These are phyloP conservation scores for Parotia lawesii DNA, from an alignment of 2,113 vertebrate species.

Conservation along the genomic window DNA sequence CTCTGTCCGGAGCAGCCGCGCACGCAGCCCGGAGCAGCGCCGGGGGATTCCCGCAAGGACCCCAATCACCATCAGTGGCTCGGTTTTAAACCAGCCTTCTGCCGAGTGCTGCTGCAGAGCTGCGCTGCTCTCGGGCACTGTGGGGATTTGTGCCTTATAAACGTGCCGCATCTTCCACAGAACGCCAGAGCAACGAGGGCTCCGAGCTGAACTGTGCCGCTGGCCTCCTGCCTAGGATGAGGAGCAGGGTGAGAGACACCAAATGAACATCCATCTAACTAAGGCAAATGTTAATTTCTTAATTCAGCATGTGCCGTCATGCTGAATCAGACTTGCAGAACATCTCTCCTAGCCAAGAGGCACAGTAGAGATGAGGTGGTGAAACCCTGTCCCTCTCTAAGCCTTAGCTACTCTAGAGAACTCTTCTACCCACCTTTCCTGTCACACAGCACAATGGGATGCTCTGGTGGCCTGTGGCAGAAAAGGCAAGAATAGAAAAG, in stretches of 20 bases:
- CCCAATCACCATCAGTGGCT: fast-evolving
- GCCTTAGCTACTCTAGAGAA: background rate
- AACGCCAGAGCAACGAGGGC: fast-evolving
- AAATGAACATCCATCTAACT: background rate
- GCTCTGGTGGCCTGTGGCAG: background rate
- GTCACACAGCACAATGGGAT: background rate
- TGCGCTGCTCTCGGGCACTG: background rate
- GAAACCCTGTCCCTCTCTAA: background rate
- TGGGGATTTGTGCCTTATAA: background rate
- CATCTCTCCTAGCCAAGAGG: background rate
- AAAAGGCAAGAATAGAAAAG: background rate
- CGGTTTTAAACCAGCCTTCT: too few species aligned
- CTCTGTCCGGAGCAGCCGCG: background rate
- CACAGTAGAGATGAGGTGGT: background rate
- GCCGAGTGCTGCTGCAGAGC: background rate
- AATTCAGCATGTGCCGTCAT: background rate
- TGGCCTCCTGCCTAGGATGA: background rate
- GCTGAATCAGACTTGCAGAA: background rate
- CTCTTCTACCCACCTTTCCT: background rate
- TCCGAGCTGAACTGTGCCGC: background rate
- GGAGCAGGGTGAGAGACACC: background rate
- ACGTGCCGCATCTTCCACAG: background rate
- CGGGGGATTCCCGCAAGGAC: background rate
- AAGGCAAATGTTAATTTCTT: background rate
- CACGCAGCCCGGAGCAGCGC: background rate